phyloP scores from a whole-genome alignment of 1,140 invertebrate genomes.

The Aphelenchoides besseyi region DNA sequence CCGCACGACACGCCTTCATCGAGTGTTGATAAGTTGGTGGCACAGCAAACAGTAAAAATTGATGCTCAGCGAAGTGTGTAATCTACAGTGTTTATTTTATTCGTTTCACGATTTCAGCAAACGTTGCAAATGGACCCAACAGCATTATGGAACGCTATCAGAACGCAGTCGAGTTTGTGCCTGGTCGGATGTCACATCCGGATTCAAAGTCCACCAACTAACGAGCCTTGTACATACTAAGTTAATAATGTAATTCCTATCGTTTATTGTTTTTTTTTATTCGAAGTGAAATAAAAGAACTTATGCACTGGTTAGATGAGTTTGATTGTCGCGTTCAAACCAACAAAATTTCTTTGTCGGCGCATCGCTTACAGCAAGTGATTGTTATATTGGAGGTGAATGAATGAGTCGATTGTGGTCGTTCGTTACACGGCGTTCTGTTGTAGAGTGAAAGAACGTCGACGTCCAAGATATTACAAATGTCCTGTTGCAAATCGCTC shows the following conservation, averaged over 20 bases:
- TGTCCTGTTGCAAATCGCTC: neutral
- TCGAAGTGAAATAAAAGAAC: neutral
- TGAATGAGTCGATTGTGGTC: neutral
- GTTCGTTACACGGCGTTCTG: constrained; percentile 18
- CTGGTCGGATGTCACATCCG: neutral
- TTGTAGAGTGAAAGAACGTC: constrained; percentile 21
- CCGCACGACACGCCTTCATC: no score
- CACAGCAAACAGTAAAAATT: neutral
- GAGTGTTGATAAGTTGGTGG: no score
- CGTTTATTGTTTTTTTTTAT: neutral
- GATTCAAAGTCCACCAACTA: neutral
- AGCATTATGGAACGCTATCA: neutral
- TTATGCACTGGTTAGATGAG: neutral
- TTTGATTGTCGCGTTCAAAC: neutral
- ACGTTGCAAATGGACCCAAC: neutral
- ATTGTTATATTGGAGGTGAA: constrained; percentile 13
- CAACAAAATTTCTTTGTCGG: constrained; percentile 2
- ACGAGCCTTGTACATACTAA: neutral
- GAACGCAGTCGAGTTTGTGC: constrained; percentile 6
- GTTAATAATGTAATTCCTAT: no score
- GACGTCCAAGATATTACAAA: constrained; percentile 10
- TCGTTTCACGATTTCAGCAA: neutral
- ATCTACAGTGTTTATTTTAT: neutral
- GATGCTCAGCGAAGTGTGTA: neutral
- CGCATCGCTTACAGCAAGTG: constrained; percentile 4